phyloP scores from a whole-genome alignment of 2,888 invertebrate genomes.

The Drosophila neonasuta region DNA sequence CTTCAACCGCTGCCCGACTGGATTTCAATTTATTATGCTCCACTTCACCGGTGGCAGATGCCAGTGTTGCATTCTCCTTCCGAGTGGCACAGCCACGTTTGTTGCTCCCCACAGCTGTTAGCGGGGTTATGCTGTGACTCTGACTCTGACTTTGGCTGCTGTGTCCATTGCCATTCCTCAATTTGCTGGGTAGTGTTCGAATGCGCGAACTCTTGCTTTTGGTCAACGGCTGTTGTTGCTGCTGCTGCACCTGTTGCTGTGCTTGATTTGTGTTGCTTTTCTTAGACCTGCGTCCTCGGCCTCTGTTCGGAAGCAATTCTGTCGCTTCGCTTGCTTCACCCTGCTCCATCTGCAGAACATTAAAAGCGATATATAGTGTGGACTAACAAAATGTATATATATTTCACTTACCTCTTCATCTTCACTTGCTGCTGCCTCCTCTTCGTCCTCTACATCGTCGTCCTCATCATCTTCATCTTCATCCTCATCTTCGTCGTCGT shows the following conservation, averaged over 20 bases:
- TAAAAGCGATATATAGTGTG: background rate
- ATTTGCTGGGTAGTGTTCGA: slow-evolving; percentile 10
- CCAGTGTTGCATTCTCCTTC: slow-evolving; percentile 59
- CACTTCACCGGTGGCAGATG: slow-evolving; percentile 74
- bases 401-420: slow-evolving; percentile 36
- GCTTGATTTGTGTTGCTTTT: slow-evolving; percentile 36
- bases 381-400: background rate
- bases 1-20: slow-evolving; percentile 35
- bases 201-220: slow-evolving; percentile 32
- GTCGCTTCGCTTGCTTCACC: slow-evolving; percentile 43
- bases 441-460: slow-evolving; percentile 44
- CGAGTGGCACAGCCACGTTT: slow-evolving; percentile 75
- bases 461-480: slow-evolving; percentile 36
- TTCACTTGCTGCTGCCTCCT: slow-evolving; percentile 28
- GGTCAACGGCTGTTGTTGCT: slow-evolving; percentile 8
- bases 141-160: slow-evolving; percentile 17
- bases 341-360: slow-evolving; percentile 31
- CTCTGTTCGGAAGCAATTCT: slow-evolving; percentile 13
- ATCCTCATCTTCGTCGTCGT: slow-evolving; percentile 36
- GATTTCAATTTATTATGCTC: slow-evolving; percentile 58
- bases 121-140: slow-evolving; percentile 29
- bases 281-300: slow-evolving; percentile 23
- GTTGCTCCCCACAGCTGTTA: slow-evolving; percentile 58
- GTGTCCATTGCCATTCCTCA: slow-evolving; percentile 15
- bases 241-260: slow-evolving; percentile 20